Base-by-base conservation (phyloP, 2,888 invertebrate species). In the Drosophila falleni region DNA sequence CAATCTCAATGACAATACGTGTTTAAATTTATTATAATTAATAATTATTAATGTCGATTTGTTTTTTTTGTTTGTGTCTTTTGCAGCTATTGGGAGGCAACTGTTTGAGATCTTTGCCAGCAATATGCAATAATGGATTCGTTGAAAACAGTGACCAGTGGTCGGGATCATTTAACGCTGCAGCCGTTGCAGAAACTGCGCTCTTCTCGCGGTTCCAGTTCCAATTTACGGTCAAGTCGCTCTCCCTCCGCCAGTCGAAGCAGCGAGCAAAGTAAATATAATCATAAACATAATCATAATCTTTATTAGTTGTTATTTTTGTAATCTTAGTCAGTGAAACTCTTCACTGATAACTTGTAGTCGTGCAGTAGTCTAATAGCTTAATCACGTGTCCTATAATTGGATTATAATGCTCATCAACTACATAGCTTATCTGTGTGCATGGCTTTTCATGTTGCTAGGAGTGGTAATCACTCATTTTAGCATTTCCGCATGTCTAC, bases 211-310 rank as follows among this genome's bases (percentile, higher is more conserved):
- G 80, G 79, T 26, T 90, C 83, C 62, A 90, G 71, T 67, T 80
- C 82, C 62, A 90, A 71, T 71, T 80, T 91, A 56, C 89, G 92
- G 64, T 78, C 90, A 71, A 92, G 92, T 73, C 90, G 92, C 86
- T 92, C 92, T 19, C 91, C 92, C 64, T 92, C 92, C 56, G 89
- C 90, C 62, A 90, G 87, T 71, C 85, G 92, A 64, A 91, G 84
- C 68, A 86, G 79, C 68, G 92, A 92, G 74, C 90, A 90, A 90
- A 92, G 92, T 92, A 91, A 56, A 51, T 33, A 51, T 10, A 23
- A 90, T 79, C 91, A 76, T 15, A 46, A 50, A 37, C 37, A 42
- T n/a, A 58, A 41, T 42, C 6, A 11, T 53, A 33, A 63, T 47
- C 35, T 13, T 13, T 23, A 6, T 29, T 6, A 3, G 4, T 29